Evolutionary conservation across 2,797 vertebrate genomes (phyloP).

Genomic region (Enteromius thamalakanensis): DNA sequence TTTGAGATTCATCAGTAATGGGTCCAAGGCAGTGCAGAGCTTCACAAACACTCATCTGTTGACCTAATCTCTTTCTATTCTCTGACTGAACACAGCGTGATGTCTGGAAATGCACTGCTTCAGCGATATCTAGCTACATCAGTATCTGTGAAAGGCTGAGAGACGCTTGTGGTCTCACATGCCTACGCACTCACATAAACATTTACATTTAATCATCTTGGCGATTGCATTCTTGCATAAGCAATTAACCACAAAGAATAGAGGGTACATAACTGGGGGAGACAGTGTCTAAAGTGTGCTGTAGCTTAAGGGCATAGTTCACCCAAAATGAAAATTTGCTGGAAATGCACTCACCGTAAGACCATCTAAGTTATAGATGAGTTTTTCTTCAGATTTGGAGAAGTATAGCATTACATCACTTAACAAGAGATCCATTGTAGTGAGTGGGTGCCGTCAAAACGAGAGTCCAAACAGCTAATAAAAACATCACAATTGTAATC

Average conservation of each 20-base stretch:
- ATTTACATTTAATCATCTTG: constrained; percentile 7
- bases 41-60: constrained; percentile 68
- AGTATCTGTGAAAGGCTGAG: constrained; percentile 23
- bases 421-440: not conserved
- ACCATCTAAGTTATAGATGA: not conserved
- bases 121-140: constrained; percentile 63
- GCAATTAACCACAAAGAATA: not conserved
- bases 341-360: not conserved
- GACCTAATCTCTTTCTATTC: constrained; percentile 71
- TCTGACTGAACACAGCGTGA: constrained; percentile 56
- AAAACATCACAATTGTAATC: not conserved
- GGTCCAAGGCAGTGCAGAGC: constrained; percentile 59
- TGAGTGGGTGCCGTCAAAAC: not conserved
- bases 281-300: not conserved
- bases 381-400: not conserved
- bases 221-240: not conserved
- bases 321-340: not conserved
- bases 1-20: constrained; percentile 69
- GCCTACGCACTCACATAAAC: not conserved
- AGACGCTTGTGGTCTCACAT: not conserved
- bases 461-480: not conserved
- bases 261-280: not conserved
- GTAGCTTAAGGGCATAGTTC: not conserved
- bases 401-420: not conserved
- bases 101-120: constrained; percentile 61